phyloP scores from a whole-genome alignment of 2,888 invertebrate species.

The Bedellia somnulentella region DNA sequence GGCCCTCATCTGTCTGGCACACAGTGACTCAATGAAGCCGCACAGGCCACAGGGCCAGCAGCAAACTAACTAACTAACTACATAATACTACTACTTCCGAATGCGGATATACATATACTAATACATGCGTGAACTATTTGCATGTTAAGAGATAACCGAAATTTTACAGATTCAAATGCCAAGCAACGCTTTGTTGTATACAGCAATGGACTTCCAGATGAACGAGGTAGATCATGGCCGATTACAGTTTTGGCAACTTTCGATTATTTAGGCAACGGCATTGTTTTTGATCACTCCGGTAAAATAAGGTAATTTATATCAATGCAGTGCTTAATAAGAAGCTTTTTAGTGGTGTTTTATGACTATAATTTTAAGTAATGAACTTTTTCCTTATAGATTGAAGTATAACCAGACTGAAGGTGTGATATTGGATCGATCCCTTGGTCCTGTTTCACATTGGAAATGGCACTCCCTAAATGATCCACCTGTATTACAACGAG shows the following conservation, averaged over 20 bases:
- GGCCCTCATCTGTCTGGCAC: too few species aligned
- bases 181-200: slow-evolving; percentile 40
- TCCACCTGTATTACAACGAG: slow-evolving; percentile 42
- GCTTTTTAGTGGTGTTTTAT: too few species aligned
- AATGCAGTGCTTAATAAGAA: too few species aligned
- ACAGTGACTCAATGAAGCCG: too few species aligned
- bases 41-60: too few species aligned
- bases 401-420: slow-evolving; percentile 55
- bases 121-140: too few species aligned
- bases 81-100: too few species aligned
- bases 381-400: slow-evolving; percentile 19
- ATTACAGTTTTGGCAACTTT: slow-evolving; percentile 38
- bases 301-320: slow-evolving; percentile 42
- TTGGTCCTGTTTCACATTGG: slow-evolving; percentile 46
- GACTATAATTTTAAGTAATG: not conserved
- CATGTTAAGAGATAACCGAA: too few species aligned
- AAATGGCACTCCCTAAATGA: slow-evolving; percentile 51
- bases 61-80: too few species aligned
- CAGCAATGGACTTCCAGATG: slow-evolving; percentile 39
- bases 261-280: slow-evolving; percentile 42
- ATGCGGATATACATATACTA: too few species aligned
- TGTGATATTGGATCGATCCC: slow-evolving; percentile 32
- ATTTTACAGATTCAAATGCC: too few species aligned
- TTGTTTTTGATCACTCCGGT: slow-evolving; percentile 43
- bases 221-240: slow-evolving; percentile 30